Percentiles rank a stretch among this genome's conserved stretches.
phyloP scores from a whole-genome alignment of 2,113 vertebrate species.

The Cichladusa arquata region DNA sequence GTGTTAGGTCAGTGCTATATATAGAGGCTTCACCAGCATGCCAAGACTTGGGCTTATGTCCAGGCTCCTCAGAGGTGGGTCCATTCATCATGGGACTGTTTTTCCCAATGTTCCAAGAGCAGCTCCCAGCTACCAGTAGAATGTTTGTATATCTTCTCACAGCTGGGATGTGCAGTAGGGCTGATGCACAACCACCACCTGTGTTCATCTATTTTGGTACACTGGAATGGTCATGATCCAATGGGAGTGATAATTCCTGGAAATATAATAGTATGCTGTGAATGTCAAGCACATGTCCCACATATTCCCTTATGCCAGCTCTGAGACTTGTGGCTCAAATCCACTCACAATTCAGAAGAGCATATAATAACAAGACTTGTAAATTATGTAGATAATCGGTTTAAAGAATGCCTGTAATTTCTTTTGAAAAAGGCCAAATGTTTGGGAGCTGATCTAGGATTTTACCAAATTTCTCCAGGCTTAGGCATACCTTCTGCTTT shows the following conservation, averaged over 20 bases:
- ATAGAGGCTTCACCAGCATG: background rate
- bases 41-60: background rate
- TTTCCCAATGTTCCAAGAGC: background rate
- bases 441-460: background rate
- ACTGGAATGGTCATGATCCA: background rate
- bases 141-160: background rate
- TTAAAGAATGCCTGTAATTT: background rate
- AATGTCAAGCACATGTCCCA: background rate
- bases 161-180: background rate
- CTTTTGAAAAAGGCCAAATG: background rate
- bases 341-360: background rate
- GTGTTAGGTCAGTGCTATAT: background rate
- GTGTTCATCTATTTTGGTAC: background rate
- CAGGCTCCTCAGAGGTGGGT: background rate
- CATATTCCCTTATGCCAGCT: background rate
- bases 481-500: background rate
- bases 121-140: background rate
- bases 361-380: background rate
- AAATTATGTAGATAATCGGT: background rate
- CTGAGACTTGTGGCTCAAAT: background rate
- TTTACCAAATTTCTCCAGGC: background rate
- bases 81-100: fast-evolving
- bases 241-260: background rate
- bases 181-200: background rate
- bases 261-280: background rate